These are phyloP conservation scores for Iguana delicatissima DNA, from an alignment of 2,797 vertebrate species.

Conservation along the genomic window DNA sequence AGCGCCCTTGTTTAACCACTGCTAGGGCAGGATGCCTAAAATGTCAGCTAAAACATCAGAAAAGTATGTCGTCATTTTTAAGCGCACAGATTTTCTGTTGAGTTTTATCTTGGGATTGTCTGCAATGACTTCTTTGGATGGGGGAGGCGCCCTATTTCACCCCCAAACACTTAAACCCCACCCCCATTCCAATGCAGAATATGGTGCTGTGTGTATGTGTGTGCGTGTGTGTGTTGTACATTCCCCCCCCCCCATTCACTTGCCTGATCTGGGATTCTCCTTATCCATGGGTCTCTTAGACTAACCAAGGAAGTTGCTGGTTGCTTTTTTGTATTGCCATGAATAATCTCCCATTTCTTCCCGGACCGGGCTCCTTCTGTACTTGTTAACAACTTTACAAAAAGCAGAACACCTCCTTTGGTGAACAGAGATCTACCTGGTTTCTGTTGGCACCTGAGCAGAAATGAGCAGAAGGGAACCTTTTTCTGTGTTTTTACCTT, in stretches of 20 bases:
- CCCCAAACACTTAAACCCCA: no score
- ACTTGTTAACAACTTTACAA: neutral
- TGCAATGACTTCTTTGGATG: neutral
- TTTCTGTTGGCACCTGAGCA: rapidly evolving
- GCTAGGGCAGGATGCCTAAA: neutral
- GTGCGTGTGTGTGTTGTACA: no score
- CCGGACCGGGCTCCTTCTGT: rapidly evolving
- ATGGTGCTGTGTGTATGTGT: conserved; percentile 16
- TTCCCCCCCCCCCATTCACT: rapidly evolving
- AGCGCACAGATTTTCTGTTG: no score
- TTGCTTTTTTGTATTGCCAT: rapidly evolving
- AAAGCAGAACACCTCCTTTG: rapidly evolving
- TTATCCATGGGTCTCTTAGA: neutral
- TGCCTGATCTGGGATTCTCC: neutral
- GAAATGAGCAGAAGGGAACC: rapidly evolving
- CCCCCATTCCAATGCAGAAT: neutral
- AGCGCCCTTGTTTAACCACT: neutral
- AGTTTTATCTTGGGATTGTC: neutral
- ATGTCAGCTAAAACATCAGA: neutral
- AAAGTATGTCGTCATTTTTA: neutral
- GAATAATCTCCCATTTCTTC: rapidly evolving
- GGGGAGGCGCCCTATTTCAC: neutral
- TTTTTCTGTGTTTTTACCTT: neutral
- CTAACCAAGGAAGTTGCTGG: neutral
- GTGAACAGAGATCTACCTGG: neutral